phyloP scores from a whole-genome alignment of 2,888 invertebrate genomes.

The Acronicta aceris region DNA sequence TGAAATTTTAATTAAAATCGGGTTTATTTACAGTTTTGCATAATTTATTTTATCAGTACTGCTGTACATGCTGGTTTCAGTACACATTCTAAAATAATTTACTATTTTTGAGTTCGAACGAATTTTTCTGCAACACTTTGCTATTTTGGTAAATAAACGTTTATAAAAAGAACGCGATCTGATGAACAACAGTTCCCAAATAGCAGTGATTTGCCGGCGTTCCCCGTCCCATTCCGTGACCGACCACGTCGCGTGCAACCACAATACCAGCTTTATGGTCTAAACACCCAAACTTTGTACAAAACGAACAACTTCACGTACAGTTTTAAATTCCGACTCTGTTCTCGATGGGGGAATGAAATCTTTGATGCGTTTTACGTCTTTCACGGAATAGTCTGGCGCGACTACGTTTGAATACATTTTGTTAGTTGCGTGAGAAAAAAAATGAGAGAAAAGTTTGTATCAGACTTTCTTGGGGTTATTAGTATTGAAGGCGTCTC shows the following conservation, averaged over 20 bases:
- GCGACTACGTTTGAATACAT: slow-evolving; percentile 30
- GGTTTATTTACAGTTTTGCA: background rate
- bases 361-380: slow-evolving; percentile 40
- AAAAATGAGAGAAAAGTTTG: background rate
- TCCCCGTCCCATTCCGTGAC: slow-evolving; percentile 33
- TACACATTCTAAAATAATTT: background rate
- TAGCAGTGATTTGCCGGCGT: slow-evolving; percentile 19
- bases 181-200: background rate
- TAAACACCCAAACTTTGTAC: slow-evolving; percentile 32
- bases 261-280: slow-evolving; percentile 32
- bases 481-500: no score
- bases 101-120: no score
- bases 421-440: slow-evolving; percentile 10
- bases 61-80: background rate
- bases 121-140: no score
- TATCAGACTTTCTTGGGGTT: background rate
- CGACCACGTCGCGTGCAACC: slow-evolving; percentile 37
- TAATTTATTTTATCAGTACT: background rate
- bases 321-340: slow-evolving; percentile 43
- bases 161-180: no score
- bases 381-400: slow-evolving; percentile 26
- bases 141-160: no score
- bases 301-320: slow-evolving; percentile 20
- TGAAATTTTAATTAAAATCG: background rate
- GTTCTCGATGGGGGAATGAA: slow-evolving; percentile 24